Base-by-base conservation (phyloP, 2,888 invertebrate genomes). In the Ochropleura leucogaster region DNA sequence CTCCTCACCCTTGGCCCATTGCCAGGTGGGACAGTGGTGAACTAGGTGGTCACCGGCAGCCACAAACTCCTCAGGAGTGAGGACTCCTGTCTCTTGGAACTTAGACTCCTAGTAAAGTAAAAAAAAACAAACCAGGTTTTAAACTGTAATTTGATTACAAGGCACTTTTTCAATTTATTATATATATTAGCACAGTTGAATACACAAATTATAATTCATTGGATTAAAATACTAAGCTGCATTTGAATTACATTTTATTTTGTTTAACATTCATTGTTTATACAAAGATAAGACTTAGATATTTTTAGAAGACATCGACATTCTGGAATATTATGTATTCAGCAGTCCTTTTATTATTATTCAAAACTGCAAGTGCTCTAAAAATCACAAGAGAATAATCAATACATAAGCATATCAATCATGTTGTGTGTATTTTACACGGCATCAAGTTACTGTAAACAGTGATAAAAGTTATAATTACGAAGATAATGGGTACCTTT, bases 21-120 rank as follows among this genome's bases (percentile, higher is more conserved):
- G 99, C 99, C 99, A 99, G 0, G 99, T 99, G 0, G 99, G 99
- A 92, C 99, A 99, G 92, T 99, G 99, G 95, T 99, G 99, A 0
- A 99, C 99, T 73, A 99, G 96, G 95, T 99, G 99, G 92, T 99
- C 99, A 2, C 99, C 99, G 40, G 99, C 99, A 6, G 98, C 99
- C 6, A 99, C 99, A 97, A 99, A 99, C 96, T 99, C 99, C 93
- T 99, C 99, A 1, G 99, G 99, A n/a, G 99, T 99, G 47, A 99
- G 93, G 4, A 99, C 99, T 51, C 99, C 99, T 18, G 99, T 99
- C 95, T 99, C 99, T 87, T 98, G 98, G 94, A 99, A 99, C 94
- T 99, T 99, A 8, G 99, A 99, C 94, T 99, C 99, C 99, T 99
- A 74, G 3, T 60, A 49, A 64, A 57, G 10, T 4, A 16, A 20